A percentile compares a stretch with the other conserved stretches of the same genome.
phyloP scores from a whole-genome alignment of 2,797 vertebrate genomes.

The Mionectes olivaceus region DNA sequence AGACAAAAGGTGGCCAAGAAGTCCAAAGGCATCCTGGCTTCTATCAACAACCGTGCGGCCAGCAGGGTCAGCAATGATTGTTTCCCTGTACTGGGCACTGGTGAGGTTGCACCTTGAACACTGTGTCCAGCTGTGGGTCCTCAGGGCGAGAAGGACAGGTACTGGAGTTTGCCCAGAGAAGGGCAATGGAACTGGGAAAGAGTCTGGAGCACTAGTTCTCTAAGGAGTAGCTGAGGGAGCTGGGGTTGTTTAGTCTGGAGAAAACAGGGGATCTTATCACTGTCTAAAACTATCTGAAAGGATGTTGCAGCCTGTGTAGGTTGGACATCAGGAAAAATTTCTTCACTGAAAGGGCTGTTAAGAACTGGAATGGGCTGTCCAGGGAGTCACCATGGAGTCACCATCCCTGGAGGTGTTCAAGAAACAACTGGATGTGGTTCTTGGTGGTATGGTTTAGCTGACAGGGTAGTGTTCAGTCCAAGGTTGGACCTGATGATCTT shows the following conservation, averaged over 20 bases:
- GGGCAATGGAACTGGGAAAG: background rate
- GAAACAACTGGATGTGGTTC: fast-evolving
- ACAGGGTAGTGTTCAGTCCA: background rate
- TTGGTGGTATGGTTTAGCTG: background rate
- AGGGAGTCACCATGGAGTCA: background rate
- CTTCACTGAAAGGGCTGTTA: background rate
- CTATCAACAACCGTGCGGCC: background rate
- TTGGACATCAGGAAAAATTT: background rate
- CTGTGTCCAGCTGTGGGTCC: background rate
- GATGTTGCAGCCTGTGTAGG: background rate
- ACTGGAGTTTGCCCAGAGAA: background rate
- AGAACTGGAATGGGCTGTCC: background rate
- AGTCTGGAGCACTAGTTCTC: background rate
- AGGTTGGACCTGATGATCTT: background rate
- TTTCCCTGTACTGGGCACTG: fast-evolving
- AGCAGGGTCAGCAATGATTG: background rate
- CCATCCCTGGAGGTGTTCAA: background rate
- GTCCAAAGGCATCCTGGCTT: no score
- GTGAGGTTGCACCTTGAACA: background rate
- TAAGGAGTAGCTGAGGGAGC: background rate
- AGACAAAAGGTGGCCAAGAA: background rate
- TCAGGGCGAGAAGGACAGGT: background rate
- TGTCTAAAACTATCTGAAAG: background rate
- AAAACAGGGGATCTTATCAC: background rate
- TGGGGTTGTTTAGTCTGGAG: background rate